These are phyloP conservation scores for Campoplex capitator DNA, from an alignment of 2,888 invertebrate genomes.

Conservation along the genomic window DNA sequence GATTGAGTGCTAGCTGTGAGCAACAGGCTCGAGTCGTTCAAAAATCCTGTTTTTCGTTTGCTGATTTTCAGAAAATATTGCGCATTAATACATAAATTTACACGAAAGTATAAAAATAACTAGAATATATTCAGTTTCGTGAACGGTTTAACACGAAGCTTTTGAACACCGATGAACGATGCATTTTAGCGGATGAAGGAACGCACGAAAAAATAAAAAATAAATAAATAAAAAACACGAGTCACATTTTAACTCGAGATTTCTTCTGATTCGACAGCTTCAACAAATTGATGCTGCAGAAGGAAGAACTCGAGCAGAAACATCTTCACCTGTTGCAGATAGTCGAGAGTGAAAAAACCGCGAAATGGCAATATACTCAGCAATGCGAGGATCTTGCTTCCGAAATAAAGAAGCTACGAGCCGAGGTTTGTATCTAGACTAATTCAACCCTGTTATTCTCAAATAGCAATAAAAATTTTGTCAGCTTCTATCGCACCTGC, in stretches of 20 bases:
- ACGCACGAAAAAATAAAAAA: not conserved
- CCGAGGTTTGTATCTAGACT: constrained; percentile 89
- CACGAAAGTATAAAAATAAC: not conserved
- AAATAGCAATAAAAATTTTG: not conserved
- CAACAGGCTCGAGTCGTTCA: not conserved
- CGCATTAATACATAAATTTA: not conserved
- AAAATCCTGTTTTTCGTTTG: not conserved
- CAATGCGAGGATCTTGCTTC: constrained; percentile 95
- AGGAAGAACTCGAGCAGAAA: constrained; percentile 96
- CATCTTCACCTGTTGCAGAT: constrained; percentile 95
- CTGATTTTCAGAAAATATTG: not conserved
- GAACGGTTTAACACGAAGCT: not conserved
- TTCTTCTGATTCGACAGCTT: constrained; percentile 87
- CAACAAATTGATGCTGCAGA: constrained; percentile 94
- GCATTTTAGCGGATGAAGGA: not conserved
- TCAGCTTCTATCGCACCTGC: not conserved
- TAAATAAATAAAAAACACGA: not conserved
- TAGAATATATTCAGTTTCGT: not conserved
- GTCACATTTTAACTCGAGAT: not conserved
- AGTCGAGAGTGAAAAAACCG: constrained; percentile 95
- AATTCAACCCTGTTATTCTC: not conserved
- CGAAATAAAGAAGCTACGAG: constrained; percentile 94
- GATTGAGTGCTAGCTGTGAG: not conserved
- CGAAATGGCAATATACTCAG: constrained; percentile 96
- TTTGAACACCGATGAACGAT: not conserved